Conservation (phyloP, 1,140 invertebrate species). For the Diuraphis noxia region DNA sequence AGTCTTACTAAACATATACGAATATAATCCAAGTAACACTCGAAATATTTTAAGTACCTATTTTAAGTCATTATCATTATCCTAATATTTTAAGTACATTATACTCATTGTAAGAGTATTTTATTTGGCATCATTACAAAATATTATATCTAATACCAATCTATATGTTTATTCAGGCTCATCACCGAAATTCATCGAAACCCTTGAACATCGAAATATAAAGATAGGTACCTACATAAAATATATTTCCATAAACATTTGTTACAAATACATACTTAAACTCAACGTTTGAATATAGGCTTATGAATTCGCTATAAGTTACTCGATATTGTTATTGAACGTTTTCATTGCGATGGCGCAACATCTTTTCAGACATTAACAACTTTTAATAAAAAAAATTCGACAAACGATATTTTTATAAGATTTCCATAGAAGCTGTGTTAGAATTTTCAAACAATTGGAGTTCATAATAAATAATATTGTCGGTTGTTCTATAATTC, state of each 20-base stretch:
- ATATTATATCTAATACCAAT: neutral
- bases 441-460: neutral
- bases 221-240: neutral
- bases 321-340: neutral
- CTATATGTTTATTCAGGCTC: neutral
- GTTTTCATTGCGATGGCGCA: neutral
- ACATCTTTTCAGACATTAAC: neutral
- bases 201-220: neutral
- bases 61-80: conserved; percentile 34
- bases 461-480: neutral
- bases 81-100: conserved; percentile 6
- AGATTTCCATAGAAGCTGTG: neutral
- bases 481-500: neutral
- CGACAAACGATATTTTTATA: neutral
- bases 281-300: neutral
- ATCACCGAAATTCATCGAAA: neutral
- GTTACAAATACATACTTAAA: neutral
- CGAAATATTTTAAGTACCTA: neutral
- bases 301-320: neutral
- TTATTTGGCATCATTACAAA: neutral
- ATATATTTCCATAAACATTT: neutral
- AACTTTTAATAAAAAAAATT: neutral
- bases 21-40: conserved; percentile 7
- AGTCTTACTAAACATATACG: neutral
- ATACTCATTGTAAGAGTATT: neutral